Percentiles rank a stretch among this genome's conserved stretches.
These are phyloP conservation scores for Temnothorax nylanderi DNA, from an alignment of 1,140 invertebrate species.

Conservation along the genomic window DNA sequence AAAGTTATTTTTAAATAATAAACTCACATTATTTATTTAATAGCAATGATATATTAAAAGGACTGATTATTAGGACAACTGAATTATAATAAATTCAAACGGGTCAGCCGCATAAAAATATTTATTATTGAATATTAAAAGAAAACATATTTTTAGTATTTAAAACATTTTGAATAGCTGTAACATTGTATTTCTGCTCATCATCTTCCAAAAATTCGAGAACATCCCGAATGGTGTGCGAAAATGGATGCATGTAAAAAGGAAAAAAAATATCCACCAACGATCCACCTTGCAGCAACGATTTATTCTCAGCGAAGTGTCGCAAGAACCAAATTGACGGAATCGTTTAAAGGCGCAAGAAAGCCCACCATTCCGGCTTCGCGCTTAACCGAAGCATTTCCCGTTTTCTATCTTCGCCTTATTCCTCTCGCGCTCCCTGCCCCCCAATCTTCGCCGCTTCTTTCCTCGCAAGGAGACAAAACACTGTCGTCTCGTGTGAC, in stretches of 20 bases:
- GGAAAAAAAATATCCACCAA: conserved; percentile 13
- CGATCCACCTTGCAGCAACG: conserved; percentile 41
- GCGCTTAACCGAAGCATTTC: conserved; percentile 67
- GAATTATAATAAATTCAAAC: neutral
- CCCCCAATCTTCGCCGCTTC: conserved; percentile 49
- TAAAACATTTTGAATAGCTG: neutral
- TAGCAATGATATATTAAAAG: neutral
- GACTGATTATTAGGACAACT: neutral
- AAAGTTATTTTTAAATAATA: neutral
- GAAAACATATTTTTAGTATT: neutral
- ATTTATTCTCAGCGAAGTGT: conserved; percentile 55
- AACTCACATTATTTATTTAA: neutral
- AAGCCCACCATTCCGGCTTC: conserved; percentile 43
- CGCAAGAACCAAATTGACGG: conserved; percentile 67
- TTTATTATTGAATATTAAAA: neutral
- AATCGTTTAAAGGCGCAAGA: conserved; percentile 65
- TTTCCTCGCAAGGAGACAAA: conserved; percentile 64
- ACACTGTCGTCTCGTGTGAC: conserved; percentile 69
- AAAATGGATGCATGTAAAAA: conserved; percentile 34
- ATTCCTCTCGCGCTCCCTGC: conserved; percentile 21
- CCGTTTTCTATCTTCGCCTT: conserved; percentile 57
- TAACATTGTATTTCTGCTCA: neutral
- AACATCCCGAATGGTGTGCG: conserved; percentile 3
- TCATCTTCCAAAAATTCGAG: conserved; percentile 1
- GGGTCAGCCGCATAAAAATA: neutral